Conservation (phyloP, 2,888 invertebrate genomes). For the Scelioninae gen. 1 region DNA sequence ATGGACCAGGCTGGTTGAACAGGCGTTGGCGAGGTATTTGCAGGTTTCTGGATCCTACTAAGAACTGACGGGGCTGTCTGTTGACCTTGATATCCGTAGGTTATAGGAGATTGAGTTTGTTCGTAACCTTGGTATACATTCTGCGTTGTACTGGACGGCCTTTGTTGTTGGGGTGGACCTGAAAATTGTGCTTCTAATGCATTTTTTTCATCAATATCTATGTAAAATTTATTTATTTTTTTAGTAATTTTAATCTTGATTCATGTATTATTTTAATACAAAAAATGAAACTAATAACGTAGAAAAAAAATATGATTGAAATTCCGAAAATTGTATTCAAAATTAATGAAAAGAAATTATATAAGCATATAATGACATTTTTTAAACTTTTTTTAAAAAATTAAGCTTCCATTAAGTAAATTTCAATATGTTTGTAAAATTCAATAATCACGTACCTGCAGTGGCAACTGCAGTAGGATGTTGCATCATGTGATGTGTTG, state of each 20-base stretch:
- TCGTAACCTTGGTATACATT: slow-evolving; percentile 90
- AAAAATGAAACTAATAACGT: too few relatives aligned
- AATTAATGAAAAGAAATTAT: too few relatives aligned
- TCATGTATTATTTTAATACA: too few relatives aligned
- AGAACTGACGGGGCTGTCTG: slow-evolving; percentile 87
- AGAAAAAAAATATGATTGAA: too few relatives aligned
- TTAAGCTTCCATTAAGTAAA: background rate
- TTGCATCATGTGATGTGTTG: slow-evolving; percentile 86
- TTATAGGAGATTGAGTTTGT: slow-evolving; percentile 90
- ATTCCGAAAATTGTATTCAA: too few relatives aligned
- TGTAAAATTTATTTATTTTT: slow-evolving; percentile 11
- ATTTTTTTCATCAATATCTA: slow-evolving; percentile 47
- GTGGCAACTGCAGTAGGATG: slow-evolving; percentile 81
- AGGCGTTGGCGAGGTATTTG: slow-evolving; percentile 89
- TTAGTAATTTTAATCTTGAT: background rate
- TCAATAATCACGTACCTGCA: slow-evolving; percentile 75
- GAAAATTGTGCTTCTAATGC: slow-evolving; percentile 70
- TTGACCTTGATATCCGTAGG: slow-evolving; percentile 87
- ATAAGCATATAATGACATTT: too few relatives aligned
- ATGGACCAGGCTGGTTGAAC: slow-evolving; percentile 88
- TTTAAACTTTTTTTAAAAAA: too few relatives aligned
- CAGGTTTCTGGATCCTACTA: slow-evolving; percentile 88
- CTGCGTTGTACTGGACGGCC: slow-evolving; percentile 89
- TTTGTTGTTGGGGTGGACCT: slow-evolving; percentile 86
- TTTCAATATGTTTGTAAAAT: too few relatives aligned